Base-by-base conservation (phyloP, 2,797 vertebrate genomes). In the Prionace glauca region DNA sequence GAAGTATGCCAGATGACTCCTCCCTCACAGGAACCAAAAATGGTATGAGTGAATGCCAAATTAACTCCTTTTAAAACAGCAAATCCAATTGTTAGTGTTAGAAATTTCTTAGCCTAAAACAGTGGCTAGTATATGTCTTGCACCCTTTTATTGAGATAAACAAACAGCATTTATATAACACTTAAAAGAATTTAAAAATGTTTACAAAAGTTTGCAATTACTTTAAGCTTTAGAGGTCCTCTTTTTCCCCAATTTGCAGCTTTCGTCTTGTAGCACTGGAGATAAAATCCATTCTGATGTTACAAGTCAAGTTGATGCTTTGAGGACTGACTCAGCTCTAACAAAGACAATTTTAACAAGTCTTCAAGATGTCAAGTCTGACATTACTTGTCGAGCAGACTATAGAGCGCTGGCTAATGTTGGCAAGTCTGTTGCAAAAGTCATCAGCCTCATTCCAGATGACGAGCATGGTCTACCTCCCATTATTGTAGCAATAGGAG, bases 381-480 rank as follows among this genome's bases (percentile, higher is more conserved):
- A 96, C 1, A 2, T 97, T 95, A 96, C 97, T 1, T 97, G 97
- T 81, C 97, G 98, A 72, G 98, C 98, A 96, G 98, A 98, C 96
- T 98, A 97, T 74, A 97, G 97, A 41, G 96, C 98, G 9, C 97
- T 99, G 0, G 98, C 98, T 96, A 97, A 97, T 20, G 95, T 99
- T 50, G 97, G 98, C 16, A 97, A 97, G 62, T 97, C 96, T 8
- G 98, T 99, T 93, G 96, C 69, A 91, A 97, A 96, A 65, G 96
- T 97, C 0, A 95, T 97, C 96, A 99, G 97, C 96, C 98, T 99
- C 96, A 96, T 99, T 96, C 98, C 98, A 3, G 98, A 98, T 9
- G 97, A 97, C 29, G 98, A 98, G 1, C 97, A 98, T 0, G 97
- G 97, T 62, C 98, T 99, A 14, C 99, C 99, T 0, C 99, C 99